Base-by-base conservation (phyloP, 2,888 invertebrate species). In the Machimus rusticus region DNA sequence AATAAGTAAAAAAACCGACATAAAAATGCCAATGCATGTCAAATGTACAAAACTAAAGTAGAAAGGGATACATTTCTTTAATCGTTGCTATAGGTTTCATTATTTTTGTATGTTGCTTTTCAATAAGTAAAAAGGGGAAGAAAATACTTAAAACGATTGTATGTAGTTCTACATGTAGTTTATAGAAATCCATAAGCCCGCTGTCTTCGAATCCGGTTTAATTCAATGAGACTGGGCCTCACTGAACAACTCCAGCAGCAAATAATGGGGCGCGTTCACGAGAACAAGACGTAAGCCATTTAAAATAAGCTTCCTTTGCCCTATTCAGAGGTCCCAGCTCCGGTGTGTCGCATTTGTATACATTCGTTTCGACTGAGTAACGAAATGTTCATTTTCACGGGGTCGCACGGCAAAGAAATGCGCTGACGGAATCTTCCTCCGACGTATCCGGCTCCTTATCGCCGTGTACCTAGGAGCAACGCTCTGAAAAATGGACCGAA, bases 401-500 rank as follows among this genome's bases (percentile, higher is more conserved):
- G n/a, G 12, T 51, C 28, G 31, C 46, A 6, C 51, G 55, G 19
- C 43, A 78, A 39, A 39, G 76, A 81, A 51, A 55, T 34, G 55
- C 81, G 55, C 81, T 81, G 51, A 81, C 81, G 43, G 31, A 34
- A 14, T 81, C 16, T 81, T 81, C 81, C 81, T 81, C 28, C 55
- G 1, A 28, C 55, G n/a, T 19, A 81, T 81, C 55, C 81, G 55
- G 16, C 34, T 81, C 55, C 51, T 81, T 55, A 81, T 55, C 55
- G 23, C n/a, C 51, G 46, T 23, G 23, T 14, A 51, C 46, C 51
- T 51, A 16, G 34, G 16, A 28, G n/a, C 19, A 51, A 28, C 23
- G 31, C 31, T 16, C 51, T 81, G 81, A 81, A 81, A 81, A 81
- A 81, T 81, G 81, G 34, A 81, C 81, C 31, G 34, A 81, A 81